Percentiles rank a stretch among this genome's conserved stretches.
Conservation (phyloP, 2,888 invertebrate species). For the Linnaemya tessellans region DNA sequence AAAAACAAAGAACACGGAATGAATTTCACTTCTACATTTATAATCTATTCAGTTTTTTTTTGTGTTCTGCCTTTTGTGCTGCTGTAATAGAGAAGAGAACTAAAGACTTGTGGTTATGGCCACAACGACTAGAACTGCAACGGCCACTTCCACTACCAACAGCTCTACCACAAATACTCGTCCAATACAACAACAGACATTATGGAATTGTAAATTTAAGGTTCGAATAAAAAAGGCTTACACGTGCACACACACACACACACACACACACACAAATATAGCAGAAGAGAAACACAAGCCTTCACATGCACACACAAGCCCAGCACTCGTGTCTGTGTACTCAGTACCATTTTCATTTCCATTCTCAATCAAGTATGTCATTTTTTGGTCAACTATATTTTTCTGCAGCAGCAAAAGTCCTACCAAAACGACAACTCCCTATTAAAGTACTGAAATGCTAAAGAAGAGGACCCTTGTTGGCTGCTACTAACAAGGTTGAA, state of each 20-base stretch:
- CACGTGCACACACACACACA: conserved; percentile 2
- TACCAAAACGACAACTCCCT: conserved; percentile 38
- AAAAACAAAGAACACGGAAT: conserved; percentile 31
- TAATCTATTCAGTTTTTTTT: conserved; percentile 13
- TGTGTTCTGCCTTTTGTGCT: background rate
- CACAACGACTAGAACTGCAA: conserved; percentile 17
- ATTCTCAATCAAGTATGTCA: conserved; percentile 63
- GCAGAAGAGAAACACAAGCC: background rate
- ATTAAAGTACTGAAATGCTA: conserved; percentile 28
- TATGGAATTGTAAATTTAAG: conserved; percentile 47
- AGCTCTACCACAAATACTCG: conserved; percentile 6
- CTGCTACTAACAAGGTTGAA: conserved; percentile 45
- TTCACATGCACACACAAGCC: background rate
- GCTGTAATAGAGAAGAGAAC: conserved; percentile 48
- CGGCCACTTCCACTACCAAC: conserved; percentile 26
- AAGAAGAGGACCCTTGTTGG: conserved; percentile 26
- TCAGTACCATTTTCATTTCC: conserved; percentile 54
- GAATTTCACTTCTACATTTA: conserved; percentile 26
- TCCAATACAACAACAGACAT: conserved; percentile 26
- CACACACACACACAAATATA: background rate
- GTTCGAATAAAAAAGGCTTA: conserved; percentile 31
- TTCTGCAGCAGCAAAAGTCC: conserved; percentile 8
- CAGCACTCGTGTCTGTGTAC: background rate
- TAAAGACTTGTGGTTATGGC: conserved; percentile 66
- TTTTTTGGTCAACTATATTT: conserved; percentile 48